Evolutionary conservation across 2,113 vertebrate species (phyloP).

Genomic region (Hemiscyllium ocellatum): DNA sequence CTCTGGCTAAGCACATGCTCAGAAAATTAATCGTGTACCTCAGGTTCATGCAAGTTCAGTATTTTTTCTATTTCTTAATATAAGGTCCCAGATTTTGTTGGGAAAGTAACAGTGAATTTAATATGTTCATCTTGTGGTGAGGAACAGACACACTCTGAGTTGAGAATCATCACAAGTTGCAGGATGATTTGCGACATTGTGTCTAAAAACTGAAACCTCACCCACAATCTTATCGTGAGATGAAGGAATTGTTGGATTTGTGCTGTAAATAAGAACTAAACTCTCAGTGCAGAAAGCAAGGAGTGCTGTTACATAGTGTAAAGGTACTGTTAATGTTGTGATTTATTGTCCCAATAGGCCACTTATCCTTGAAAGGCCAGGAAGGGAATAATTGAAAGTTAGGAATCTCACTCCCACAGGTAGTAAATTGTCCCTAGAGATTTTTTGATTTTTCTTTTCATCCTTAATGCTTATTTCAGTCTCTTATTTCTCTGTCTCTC

Average conservation of each 20-base stretch:
- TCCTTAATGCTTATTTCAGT: background rate
- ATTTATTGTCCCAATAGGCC: background rate
- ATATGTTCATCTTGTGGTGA: constrained; percentile 45
- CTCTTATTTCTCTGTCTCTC: background rate
- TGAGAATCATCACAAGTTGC: background rate
- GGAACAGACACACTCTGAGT: background rate
- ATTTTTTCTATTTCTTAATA: background rate
- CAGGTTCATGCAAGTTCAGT: background rate
- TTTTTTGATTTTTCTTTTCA: background rate
- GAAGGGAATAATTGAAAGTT: background rate
- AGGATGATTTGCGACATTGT: background rate
- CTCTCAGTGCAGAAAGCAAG: background rate
- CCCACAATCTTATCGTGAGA: background rate
- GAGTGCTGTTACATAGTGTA: background rate
- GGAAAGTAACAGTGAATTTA: constrained; percentile 34
- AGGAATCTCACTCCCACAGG: background rate
- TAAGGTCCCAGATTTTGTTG: background rate
- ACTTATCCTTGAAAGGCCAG: background rate
- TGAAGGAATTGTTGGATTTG: background rate
- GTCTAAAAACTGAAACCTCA: background rate
- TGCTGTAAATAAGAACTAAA: background rate
- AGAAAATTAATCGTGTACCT: background rate
- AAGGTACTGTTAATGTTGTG: background rate
- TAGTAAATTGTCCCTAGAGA: background rate
- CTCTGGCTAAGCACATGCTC: background rate